Evolutionary conservation across 2,797 vertebrate species (phyloP).

Genomic region (Buphagus erythrorhynchus): DNA sequence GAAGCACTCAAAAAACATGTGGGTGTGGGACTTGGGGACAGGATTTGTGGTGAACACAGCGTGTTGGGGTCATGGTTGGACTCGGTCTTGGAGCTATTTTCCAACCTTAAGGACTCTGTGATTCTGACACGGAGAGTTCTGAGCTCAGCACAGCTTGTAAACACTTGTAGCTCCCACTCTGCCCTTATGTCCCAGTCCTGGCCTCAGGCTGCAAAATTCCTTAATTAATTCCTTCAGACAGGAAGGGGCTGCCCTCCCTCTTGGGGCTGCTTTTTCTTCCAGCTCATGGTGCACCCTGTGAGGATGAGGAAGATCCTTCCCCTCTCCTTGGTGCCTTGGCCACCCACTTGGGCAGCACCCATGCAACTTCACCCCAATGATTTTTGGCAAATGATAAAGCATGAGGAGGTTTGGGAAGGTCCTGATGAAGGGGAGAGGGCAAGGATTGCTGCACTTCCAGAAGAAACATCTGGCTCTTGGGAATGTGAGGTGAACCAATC

Average conservation of each 20-base stretch:
- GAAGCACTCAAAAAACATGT: fast-evolving
- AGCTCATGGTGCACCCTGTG: background rate
- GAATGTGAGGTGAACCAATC: fast-evolving
- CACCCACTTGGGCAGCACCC: fast-evolving
- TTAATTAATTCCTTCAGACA: background rate
- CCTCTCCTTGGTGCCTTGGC: background rate
- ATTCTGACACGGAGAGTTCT: background rate
- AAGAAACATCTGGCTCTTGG: background rate
- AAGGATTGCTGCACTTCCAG: background rate
- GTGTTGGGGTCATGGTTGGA: background rate
- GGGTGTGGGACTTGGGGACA: background rate
- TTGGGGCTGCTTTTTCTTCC: background rate
- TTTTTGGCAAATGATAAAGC: background rate
- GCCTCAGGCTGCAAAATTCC: background rate
- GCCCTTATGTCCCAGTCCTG: background rate
- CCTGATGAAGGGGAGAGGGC: fast-evolving
- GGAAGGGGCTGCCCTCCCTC: background rate
- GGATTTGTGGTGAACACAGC: background rate
- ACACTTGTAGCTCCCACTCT: background rate
- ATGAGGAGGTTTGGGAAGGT: fast-evolving
- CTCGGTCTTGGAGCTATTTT: background rate
- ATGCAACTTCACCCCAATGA: fast-evolving
- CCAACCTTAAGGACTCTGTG: background rate
- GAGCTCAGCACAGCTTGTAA: background rate
- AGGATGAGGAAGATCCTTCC: background rate